These are phyloP conservation scores for Malurus elegans DNA, from an alignment of 2,113 vertebrate genomes.

Conservation along the genomic window DNA sequence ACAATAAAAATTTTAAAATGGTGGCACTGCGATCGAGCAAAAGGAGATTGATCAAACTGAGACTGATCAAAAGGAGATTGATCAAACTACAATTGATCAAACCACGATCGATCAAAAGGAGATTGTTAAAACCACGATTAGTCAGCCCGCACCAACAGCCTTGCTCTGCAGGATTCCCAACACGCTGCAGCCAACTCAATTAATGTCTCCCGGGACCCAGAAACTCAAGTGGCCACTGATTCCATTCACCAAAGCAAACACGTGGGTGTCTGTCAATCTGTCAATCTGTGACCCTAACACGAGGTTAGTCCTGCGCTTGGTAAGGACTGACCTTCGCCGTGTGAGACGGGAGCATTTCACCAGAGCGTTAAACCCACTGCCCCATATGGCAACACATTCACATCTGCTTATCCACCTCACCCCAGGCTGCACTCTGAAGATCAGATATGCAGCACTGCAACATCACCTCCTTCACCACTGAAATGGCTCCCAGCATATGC, in stretches of 20 bases:
- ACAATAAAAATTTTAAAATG: neutral
- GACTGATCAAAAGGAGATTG: too few relatives aligned
- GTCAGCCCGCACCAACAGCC: neutral
- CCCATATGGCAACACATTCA: neutral
- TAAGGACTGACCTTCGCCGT: neutral
- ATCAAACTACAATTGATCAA: too few relatives aligned
- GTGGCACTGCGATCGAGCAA: too few relatives aligned
- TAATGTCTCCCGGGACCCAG: neutral
- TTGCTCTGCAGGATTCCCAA: neutral
- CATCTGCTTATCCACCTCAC: neutral
- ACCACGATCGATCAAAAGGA: too few relatives aligned
- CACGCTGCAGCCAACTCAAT: neutral
- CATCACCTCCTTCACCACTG: neutral
- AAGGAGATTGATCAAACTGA: too few relatives aligned
- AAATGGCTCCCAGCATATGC: neutral
- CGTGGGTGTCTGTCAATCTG: neutral
- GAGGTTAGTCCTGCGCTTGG: neutral
- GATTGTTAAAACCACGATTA: too few relatives aligned
- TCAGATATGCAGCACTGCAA: neutral
- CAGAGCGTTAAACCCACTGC: neutral
- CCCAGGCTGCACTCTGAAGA: neutral
- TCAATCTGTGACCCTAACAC: too few relatives aligned
- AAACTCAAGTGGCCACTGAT: neutral
- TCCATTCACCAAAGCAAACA: neutral
- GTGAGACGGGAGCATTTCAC: neutral